Percentiles rank a stretch among this genome's conserved stretches.
Conservation (phyloP, 2,113 vertebrate genomes). For the Carettochelys insculpta region DNA sequence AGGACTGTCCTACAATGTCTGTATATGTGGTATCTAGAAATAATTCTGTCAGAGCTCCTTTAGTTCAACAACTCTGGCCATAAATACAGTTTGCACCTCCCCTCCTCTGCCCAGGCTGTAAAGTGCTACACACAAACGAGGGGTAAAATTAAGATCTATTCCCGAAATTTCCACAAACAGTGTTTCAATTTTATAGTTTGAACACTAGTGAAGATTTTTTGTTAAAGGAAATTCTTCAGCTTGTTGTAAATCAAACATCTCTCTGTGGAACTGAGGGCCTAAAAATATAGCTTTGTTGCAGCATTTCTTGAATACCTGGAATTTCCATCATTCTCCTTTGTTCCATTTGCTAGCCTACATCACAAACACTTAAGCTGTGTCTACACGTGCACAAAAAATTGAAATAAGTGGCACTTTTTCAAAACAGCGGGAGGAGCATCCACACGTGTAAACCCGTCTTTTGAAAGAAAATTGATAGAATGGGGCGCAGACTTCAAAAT, state of each 20-base stretch:
- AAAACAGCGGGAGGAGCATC: too few species aligned
- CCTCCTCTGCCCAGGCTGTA: not conserved
- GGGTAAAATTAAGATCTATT: not conserved
- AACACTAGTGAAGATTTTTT: constrained; percentile 10
- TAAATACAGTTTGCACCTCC: not conserved
- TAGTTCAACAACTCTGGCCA: not conserved
- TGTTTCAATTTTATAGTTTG: not conserved
- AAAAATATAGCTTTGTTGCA: not conserved
- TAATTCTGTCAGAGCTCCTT: not conserved
- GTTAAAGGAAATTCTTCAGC: constrained; percentile 8
- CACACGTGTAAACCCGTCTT: too few species aligned
- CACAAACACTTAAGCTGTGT: not conserved
- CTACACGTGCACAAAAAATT: too few species aligned
- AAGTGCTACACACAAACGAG: not conserved
- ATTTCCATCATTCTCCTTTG: not conserved
- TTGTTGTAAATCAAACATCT: not conserved
- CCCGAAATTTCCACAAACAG: not conserved
- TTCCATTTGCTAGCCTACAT: accelerated
- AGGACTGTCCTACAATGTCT: not conserved
- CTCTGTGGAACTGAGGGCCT: not conserved
- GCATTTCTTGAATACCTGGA: not conserved
- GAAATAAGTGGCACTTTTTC: too few species aligned
- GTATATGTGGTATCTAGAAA: not conserved
- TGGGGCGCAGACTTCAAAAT: too few species aligned
- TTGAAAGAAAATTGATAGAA: too few species aligned